Conservation (phyloP, 2,888 invertebrate species). For the Lasioglossum leucozonium region DNA sequence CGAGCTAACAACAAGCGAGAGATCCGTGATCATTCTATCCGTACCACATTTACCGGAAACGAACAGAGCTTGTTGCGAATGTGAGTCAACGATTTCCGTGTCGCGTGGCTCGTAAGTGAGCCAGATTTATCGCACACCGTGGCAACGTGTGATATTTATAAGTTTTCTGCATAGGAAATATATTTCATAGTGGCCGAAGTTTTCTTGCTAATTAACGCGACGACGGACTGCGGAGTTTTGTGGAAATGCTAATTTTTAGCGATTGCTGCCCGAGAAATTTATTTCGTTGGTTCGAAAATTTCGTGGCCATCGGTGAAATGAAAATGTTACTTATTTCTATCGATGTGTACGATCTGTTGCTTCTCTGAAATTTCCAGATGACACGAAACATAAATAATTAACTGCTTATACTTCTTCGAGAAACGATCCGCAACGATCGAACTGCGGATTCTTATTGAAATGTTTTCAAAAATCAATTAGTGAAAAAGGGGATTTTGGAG, state of each 20-base stretch:
- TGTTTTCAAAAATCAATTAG: neutral
- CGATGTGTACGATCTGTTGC: too few relatives aligned
- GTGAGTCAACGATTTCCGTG: neutral
- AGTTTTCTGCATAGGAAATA: neutral
- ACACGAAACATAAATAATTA: too few relatives aligned
- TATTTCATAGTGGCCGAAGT: neutral
- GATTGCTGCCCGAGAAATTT: neutral
- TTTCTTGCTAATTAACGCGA: neutral
- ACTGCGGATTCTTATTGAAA: neutral
- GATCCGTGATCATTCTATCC: neutral
- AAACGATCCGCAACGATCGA: too few relatives aligned
- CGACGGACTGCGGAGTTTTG: neutral
- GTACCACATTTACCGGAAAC: conserved; percentile 9
- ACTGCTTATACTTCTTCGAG: neutral
- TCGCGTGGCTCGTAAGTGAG: neutral
- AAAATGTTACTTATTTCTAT: neutral
- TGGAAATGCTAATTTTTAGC: neutral
- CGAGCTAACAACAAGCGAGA: neutral
- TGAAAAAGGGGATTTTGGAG: neutral
- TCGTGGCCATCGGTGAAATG: neutral
- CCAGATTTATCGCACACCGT: neutral
- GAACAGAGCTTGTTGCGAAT: neutral
- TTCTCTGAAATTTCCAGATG: too few relatives aligned
- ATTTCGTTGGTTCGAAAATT: neutral
- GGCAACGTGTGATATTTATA: neutral